phyloP scores from a whole-genome alignment of 2,797 vertebrate genomes.

The Coregonus sp. region DNA sequence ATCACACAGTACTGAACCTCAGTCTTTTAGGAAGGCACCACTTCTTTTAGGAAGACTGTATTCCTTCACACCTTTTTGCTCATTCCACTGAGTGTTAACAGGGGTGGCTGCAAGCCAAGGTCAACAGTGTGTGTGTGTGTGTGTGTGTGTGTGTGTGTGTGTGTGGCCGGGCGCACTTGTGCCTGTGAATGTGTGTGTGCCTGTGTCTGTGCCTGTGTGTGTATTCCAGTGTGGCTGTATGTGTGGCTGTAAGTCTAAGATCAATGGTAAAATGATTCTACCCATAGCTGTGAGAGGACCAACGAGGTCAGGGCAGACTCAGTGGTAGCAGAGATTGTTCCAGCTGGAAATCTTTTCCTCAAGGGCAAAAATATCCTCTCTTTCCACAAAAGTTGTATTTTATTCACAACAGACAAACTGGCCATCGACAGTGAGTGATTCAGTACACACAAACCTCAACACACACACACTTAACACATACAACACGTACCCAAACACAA shows the following conservation, averaged over 20 bases:
- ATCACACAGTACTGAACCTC: constrained; percentile 37
- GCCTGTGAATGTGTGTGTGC: background rate
- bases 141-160: constrained; percentile 18
- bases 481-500: background rate
- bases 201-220: constrained; percentile 18
- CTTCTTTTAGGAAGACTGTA: constrained; percentile 17
- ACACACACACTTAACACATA: background rate
- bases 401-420: background rate
- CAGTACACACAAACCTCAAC: background rate
- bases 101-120: constrained; percentile 50
- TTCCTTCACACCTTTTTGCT: constrained; percentile 32
- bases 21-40: constrained; percentile 11
- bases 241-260: constrained; percentile 25
- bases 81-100: constrained; percentile 48
- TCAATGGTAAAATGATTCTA: constrained; percentile 62
- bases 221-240: constrained; percentile 10
- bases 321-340: constrained; percentile 70
- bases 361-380: constrained; percentile 46
- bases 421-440: background rate
- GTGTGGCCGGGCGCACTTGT: background rate
- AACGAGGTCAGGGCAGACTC: constrained; percentile 63
- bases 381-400: constrained; percentile 23
- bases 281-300: constrained; percentile 59
- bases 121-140: constrained; percentile 34
- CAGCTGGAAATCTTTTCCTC: constrained; percentile 58